Evolutionary conservation across 2,113 vertebrate genomes (phyloP).

Genomic region (Sinocyclocheilus anophthalmus): DNA sequence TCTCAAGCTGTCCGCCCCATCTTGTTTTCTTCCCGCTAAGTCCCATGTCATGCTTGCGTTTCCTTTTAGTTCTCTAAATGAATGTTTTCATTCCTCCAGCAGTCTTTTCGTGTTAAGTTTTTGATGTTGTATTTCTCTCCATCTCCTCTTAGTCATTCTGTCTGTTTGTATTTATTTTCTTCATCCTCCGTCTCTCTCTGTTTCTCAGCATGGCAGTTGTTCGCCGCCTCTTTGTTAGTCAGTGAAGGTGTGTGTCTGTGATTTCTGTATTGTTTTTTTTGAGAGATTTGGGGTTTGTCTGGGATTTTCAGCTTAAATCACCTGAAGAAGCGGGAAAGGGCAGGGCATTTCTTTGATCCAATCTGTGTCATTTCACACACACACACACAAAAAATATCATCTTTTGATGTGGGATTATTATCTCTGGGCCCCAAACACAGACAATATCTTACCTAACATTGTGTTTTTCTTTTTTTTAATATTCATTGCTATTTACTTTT

Average conservation of each 20-base stretch:
- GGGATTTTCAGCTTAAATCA: constrained; percentile 70
- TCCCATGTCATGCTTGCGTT: constrained; percentile 5
- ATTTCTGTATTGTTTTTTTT: constrained; percentile 56
- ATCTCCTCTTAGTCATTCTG: not conserved
- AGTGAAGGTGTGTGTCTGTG: constrained; percentile 37
- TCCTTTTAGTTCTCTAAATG: not conserved
- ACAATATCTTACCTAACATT: not conserved
- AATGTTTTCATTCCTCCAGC: constrained; percentile 24
- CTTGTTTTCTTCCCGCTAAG: not conserved
- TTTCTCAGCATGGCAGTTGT: constrained; percentile 39
- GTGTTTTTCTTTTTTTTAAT: not conserved
- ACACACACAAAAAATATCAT: not conserved
- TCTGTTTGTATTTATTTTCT: constrained; percentile 1
- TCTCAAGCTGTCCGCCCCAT: constrained; percentile 42
- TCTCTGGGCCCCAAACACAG: not conserved
- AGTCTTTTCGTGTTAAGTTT: constrained; percentile 26
- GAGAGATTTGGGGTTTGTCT: constrained; percentile 62
- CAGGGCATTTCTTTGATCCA: not conserved
- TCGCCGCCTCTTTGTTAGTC: constrained; percentile 23
- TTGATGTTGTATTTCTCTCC: constrained; percentile 26
- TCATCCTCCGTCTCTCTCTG: constrained; percentile 49
- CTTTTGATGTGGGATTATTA: constrained; percentile 1
- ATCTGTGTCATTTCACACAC: not conserved
- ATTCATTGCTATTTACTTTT: not conserved
- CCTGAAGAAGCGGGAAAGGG: constrained; percentile 50